Evolutionary conservation across 2,113 vertebrate species (phyloP).

Genomic region (Gavialis gangeticus): DNA sequence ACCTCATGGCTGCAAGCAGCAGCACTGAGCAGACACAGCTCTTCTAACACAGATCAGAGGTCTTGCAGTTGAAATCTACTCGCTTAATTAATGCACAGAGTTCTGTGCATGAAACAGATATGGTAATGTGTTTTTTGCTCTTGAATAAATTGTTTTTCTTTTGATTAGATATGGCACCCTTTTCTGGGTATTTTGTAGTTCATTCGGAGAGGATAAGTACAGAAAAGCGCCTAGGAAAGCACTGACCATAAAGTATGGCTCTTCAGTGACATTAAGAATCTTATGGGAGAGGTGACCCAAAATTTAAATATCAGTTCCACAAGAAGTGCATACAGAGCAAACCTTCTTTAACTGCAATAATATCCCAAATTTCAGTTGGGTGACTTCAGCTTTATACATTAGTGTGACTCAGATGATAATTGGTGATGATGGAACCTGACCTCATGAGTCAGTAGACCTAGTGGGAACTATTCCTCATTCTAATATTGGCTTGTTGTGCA

Average conservation of each 20-base stretch:
- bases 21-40: background rate
- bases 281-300: background rate
- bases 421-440: background rate
- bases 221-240: background rate
- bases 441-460: background rate
- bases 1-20: background rate
- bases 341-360: background rate
- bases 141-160: too few relatives aligned
- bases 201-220: background rate
- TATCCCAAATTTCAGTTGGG: background rate
- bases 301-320: background rate
- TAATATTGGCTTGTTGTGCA: background rate
- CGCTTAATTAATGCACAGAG: too few relatives aligned
- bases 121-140: too few relatives aligned
- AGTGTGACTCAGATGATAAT: background rate
- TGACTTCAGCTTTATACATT: fast-evolving
- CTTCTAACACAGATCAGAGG: too few relatives aligned
- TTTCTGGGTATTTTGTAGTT: background rate
- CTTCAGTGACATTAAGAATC: background rate
- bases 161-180: too few relatives aligned
- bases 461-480: background rate
- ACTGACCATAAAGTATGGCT: background rate
- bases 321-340: background rate
- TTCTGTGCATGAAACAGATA: too few relatives aligned
- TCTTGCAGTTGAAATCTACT: too few relatives aligned